Percentiles rank a stretch among this genome's conserved stretches.
phyloP scores from a whole-genome alignment of 2,797 vertebrate species.

The Delichon dasypus region DNA sequence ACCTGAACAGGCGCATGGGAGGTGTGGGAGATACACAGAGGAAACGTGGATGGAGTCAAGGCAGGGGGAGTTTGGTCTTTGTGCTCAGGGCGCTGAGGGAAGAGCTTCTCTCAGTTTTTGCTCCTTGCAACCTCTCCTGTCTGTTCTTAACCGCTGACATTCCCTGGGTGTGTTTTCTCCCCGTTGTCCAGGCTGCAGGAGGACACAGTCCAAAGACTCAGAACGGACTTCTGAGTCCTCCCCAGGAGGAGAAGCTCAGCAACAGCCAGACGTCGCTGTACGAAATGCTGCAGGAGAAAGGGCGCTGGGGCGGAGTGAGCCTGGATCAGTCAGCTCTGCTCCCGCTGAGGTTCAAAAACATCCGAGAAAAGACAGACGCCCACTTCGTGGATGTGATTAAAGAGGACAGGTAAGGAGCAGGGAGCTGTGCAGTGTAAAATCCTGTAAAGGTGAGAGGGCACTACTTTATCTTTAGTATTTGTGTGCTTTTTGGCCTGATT shows the following conservation, averaged over 20 bases:
- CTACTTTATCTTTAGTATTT: not conserved
- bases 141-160: not conserved
- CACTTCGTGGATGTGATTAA: conserved; percentile 98
- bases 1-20: not conserved
- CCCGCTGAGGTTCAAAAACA: conserved; percentile 91
- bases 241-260: conserved; percentile 85
- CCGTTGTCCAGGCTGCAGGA: conserved; percentile 69
- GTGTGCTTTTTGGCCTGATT: not conserved
- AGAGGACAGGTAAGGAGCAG: conserved; percentile 88
- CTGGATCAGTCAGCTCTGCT: conserved; percentile 95
- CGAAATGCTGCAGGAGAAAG: conserved; percentile 93
- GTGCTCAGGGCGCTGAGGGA: not conserved
- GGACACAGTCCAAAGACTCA: conserved; percentile 83
- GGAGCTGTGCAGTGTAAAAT: not conserved
- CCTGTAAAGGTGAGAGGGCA: not conserved
- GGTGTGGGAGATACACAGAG: not conserved
- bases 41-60: not conserved
- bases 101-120: not conserved
- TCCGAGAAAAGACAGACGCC: conserved; percentile 91
- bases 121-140: not conserved
- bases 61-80: not conserved
- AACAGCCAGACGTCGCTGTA: conserved; percentile 93
- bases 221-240: conserved; percentile 91
- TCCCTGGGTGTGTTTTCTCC: not conserved
- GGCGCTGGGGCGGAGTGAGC: conserved; percentile 82